These are phyloP conservation scores for Gorsachius goisagi DNA, from an alignment of 2,113 vertebrate genomes.

Conservation along the genomic window DNA sequence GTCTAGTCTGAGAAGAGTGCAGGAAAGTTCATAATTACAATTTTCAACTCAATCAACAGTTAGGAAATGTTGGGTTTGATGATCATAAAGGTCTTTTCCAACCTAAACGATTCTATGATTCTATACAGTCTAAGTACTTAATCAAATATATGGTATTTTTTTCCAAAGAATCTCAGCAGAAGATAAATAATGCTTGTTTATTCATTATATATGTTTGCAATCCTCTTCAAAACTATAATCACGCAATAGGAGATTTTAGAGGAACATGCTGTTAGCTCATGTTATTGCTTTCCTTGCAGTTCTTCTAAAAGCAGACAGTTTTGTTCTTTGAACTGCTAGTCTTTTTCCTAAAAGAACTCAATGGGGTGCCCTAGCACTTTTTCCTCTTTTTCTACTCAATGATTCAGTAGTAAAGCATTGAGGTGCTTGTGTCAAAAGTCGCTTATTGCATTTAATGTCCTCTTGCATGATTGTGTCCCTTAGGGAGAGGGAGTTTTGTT, in stretches of 20 bases:
- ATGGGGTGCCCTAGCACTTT: background rate
- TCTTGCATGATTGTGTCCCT: background rate
- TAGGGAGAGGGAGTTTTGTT: background rate
- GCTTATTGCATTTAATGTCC: background rate
- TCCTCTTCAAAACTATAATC: background rate
- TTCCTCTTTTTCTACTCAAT: background rate
- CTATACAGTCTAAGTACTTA: background rate
- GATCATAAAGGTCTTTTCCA: too few species aligned
- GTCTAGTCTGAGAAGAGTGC: background rate
- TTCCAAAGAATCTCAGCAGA: background rate
- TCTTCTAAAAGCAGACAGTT: background rate
- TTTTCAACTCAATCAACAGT: background rate
- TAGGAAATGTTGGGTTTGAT: background rate
- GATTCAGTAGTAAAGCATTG: background rate
- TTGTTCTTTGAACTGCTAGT: background rate
- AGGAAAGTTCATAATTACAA: background rate
- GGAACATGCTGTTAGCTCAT: background rate
- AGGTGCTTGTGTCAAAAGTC: background rate
- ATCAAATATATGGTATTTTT: background rate
- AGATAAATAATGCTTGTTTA: background rate
- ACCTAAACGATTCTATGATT: too few species aligned
- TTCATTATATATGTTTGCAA: background rate
- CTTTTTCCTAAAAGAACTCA: background rate
- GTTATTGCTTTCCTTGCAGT: background rate
- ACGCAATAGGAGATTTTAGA: background rate